Percentiles rank a stretch among this genome's conserved stretches.
Evolutionary conservation across 2,797 vertebrate genomes (phyloP).

Genomic region (Sebastes nivosus): DNA sequence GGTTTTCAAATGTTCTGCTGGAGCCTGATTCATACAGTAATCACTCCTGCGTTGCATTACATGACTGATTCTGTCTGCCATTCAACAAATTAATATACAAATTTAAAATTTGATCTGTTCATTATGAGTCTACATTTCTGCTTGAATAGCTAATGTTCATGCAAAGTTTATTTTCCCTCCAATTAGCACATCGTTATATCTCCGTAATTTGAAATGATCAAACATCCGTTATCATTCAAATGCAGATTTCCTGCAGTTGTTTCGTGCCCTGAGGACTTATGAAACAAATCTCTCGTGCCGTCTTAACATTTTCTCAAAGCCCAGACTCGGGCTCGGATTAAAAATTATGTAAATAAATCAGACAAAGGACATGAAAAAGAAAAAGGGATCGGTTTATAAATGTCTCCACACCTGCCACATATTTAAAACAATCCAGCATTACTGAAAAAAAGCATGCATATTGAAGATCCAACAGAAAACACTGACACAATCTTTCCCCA

Average conservation of each 20-base stretch:
- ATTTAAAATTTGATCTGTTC: slow-evolving; percentile 5
- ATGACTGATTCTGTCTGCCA: slow-evolving; percentile 1
- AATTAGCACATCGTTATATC: slow-evolving; percentile 28
- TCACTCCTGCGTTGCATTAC: not conserved
- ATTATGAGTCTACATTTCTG: slow-evolving; percentile 25
- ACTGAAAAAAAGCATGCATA: slow-evolving; percentile 46
- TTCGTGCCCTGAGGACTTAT: slow-evolving; percentile 42
- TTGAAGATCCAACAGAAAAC: slow-evolving; percentile 23
- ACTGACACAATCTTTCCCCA: slow-evolving; percentile 9
- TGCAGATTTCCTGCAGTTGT: slow-evolving; percentile 37
- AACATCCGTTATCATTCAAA: slow-evolving; percentile 19
- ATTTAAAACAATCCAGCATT: slow-evolving; percentile 13
- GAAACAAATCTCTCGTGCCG: not conserved
- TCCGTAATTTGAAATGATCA: slow-evolving; percentile 24
- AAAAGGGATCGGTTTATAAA: not conserved
- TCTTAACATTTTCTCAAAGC: not conserved
- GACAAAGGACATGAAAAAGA: slow-evolving; percentile 23
- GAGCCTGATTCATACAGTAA: slow-evolving; percentile 22
- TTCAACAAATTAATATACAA: slow-evolving; percentile 26
- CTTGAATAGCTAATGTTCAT: slow-evolving; percentile 25
- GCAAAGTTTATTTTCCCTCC: slow-evolving; percentile 29
- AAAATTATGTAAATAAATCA: slow-evolving; percentile 8
- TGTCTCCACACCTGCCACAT: slow-evolving; percentile 7
- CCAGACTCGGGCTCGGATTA: not conserved
- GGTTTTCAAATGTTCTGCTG: slow-evolving; percentile 27